Evolutionary conservation across 1,140 invertebrate genomes (phyloP), one percentile per base, ranked within the genome.

Genomic region (Cataglyphis hispanica): DNA sequence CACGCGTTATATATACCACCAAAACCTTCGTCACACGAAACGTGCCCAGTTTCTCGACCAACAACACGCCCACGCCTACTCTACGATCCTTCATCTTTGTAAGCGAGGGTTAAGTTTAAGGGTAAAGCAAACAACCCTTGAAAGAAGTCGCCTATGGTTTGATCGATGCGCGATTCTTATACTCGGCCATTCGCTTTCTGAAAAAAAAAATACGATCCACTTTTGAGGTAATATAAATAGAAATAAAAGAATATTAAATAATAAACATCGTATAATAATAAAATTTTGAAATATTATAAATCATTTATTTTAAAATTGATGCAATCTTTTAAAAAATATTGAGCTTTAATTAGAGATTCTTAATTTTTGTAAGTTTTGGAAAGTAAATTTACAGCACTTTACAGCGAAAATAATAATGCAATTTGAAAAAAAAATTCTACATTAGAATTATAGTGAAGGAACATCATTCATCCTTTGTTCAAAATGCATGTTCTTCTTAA

Each of bases 1-100:
- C 90, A 89, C 89, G 89, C 84, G 85, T 78, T 90, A 87, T 85
- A 83, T 66, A 86, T 75, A 78, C 67, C 64, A 70, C 34, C 31
- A 31, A 90, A 88, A 67, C 63, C 76, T 85, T 90, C 86, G 89
- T 90, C 83, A 76, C 77, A 25, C 22, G 58, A 75, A 77, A 90
- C 89, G 77, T 90, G 89, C 66, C 67, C 43, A 27, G 31, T 86
- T 90, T 90, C 85, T 85, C 58, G 64, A 77, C 80, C 69, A 43
- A 67, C 61, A 76, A 66, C 69, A 84, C 69, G 31, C 61, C 60
- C 46, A 80, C 60, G 76, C 58, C 50, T 81, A 74, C 40, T 74
- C 64, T 34, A 61, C 72, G 76, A 77, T 67, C 87, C 31, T 86
- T 84, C 53, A 67, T 84, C 64, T 74, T 61, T 31, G n/a, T 56